Percentiles rank a stretch among this genome's conserved stretches.
Evolutionary conservation across 2,888 invertebrate species (phyloP).

Genomic region (Tipula helvola): DNA sequence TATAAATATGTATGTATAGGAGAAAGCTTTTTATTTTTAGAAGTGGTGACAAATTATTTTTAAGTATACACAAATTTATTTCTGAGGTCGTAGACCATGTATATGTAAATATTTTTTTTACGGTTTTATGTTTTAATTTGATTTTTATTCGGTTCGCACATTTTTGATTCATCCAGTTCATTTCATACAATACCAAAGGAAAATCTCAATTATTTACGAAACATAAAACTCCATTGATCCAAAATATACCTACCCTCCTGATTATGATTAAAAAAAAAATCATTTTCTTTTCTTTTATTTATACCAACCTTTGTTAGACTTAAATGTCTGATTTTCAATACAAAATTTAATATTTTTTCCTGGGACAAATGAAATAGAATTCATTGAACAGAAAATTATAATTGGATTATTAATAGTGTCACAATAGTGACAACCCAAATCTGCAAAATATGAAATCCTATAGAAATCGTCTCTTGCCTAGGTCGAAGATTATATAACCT

Average conservation of each 20-base stretch:
- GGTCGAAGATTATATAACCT: not conserved
- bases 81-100: not conserved
- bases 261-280: not conserved
- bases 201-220: not conserved
- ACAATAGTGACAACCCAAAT: not conserved
- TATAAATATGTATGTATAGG: not conserved
- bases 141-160: not conserved
- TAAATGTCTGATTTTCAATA: not conserved
- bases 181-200: not conserved
- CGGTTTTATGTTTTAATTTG: not conserved
- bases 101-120: not conserved
- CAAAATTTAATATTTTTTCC: not conserved
- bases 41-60: not conserved
- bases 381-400: slow-evolving; percentile 4
- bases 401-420: not conserved
- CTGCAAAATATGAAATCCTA: not conserved
- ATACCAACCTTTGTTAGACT: not conserved
- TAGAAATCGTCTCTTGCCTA: not conserved
- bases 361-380: not conserved
- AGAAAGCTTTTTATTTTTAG: not conserved
- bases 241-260: not conserved
- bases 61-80: not conserved
- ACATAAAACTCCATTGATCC: not conserved
- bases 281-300: not conserved
- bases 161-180: not conserved